Conservation (phyloP, 2,888 invertebrate species). For the Gandaritis pyraliata region DNA sequence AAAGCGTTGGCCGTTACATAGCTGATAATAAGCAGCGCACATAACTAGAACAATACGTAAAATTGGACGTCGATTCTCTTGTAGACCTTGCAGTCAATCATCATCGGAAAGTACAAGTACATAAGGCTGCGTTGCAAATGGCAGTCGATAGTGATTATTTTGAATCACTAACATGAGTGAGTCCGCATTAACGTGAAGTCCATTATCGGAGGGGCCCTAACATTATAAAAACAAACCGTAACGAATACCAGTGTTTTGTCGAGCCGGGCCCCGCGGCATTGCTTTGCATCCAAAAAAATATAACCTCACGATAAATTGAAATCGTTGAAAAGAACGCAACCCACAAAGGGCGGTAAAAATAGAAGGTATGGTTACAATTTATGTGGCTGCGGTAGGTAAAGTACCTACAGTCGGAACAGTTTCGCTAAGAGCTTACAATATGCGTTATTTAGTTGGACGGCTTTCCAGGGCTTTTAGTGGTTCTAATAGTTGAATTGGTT, state of each 20-base stretch:
- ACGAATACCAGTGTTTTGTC: constrained; percentile 23
- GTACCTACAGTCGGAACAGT: background rate
- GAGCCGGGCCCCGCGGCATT: constrained; percentile 42
- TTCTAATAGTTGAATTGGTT: background rate
- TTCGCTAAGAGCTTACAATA: constrained; percentile 5
- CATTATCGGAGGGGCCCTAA: too few relatives aligned
- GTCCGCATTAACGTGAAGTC: too few relatives aligned
- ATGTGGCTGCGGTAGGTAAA: constrained; percentile 33
- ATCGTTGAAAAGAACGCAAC: constrained; percentile 70
- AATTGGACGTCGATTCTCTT: too few relatives aligned
- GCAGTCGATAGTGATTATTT: too few relatives aligned
- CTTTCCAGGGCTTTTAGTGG: constrained; percentile 5
- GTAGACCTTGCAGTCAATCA: too few relatives aligned
- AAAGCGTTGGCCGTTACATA: background rate
- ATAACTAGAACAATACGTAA: background rate
- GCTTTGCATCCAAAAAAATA: constrained; percentile 77
- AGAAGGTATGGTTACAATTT: constrained; percentile 49
- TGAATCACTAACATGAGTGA: too few relatives aligned
- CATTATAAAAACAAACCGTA: constrained; percentile 3
- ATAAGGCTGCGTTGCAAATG: too few relatives aligned
- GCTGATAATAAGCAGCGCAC: background rate
- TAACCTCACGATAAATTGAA: constrained; percentile 65
- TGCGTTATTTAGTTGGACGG: background rate
- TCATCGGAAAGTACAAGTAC: too few relatives aligned
- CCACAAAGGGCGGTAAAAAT: constrained; percentile 64